Evolutionary conservation across 2,113 vertebrate genomes (phyloP).

Genomic region (Toxotes chatareus): DNA sequence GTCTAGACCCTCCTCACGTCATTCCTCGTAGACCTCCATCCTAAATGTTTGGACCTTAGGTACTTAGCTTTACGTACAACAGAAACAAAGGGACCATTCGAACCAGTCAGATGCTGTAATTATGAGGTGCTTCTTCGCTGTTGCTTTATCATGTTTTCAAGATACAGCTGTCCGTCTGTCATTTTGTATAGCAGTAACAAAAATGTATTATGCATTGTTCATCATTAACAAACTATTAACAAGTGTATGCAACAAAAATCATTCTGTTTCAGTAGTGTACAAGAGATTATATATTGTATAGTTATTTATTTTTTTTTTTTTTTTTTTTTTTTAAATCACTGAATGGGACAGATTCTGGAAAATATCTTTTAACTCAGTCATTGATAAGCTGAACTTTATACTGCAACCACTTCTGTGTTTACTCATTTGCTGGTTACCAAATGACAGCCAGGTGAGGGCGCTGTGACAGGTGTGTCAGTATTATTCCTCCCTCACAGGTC

Average conservation of each 20-base stretch:
- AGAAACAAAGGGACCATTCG: conserved; percentile 54
- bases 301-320: conserved; percentile 79
- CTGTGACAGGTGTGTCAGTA: conserved; percentile 73
- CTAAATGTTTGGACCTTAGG: conserved; percentile 27
- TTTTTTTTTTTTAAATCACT: conserved; percentile 73
- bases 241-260: conserved; percentile 82
- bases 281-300: conserved; percentile 83
- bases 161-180: conserved; percentile 51
- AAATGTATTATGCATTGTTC: conserved; percentile 77
- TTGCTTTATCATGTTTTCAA: conserved; percentile 32
- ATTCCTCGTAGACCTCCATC: conserved; percentile 51
- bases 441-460: conserved; percentile 68
- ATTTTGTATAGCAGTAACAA: conserved; percentile 79
- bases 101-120: conserved; percentile 54
- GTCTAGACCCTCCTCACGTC: conserved; percentile 15
- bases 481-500: conserved; percentile 67
- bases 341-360: conserved; percentile 84
- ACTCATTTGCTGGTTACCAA: conserved; percentile 78
- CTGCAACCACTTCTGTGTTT: conserved; percentile 76
- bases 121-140: conserved; percentile 46
- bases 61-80: conserved; percentile 60
- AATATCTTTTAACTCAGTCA: conserved; percentile 76
- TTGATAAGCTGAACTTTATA: conserved; percentile 77
- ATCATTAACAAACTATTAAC: conserved; percentile 85
- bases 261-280: conserved; percentile 75